These are phyloP conservation scores for Mastomys natalensis DNA, from an alignment of 2,113 vertebrate genomes.

Conservation along the genomic window DNA sequence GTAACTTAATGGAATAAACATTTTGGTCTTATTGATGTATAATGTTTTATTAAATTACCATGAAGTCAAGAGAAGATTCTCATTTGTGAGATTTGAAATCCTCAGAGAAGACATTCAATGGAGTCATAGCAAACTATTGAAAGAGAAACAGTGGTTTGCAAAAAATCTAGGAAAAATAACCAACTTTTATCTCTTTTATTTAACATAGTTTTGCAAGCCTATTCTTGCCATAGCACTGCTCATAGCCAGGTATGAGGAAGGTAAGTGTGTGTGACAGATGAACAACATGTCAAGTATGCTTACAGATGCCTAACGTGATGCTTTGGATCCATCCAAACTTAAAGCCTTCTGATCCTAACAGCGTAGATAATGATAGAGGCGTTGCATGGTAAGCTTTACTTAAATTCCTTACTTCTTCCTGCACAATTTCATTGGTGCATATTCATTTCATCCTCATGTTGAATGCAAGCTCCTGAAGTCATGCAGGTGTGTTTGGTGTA, in stretches of 20 bases:
- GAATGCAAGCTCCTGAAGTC: not conserved
- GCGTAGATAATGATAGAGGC: not conserved
- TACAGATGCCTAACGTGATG: not conserved
- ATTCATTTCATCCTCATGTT: not conserved
- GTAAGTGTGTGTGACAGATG: not conserved
- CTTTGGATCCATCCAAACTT: not conserved
- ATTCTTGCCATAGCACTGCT: not conserved
- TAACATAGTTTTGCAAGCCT: not conserved
- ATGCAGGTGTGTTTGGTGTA: not conserved
- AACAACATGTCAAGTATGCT: too few species aligned
- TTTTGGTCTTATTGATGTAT: not conserved
- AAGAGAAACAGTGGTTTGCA: not conserved
- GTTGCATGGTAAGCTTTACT: not conserved
- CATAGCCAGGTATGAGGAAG: not conserved
- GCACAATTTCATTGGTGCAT: not conserved
- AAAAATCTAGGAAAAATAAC: not conserved
- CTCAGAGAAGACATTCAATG: too few species aligned
- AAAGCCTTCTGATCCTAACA: not conserved
- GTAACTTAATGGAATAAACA: not conserved
- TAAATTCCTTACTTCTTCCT: not conserved
- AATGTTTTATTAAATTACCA: not conserved
- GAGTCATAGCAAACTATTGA: not conserved
- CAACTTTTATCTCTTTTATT: not conserved
- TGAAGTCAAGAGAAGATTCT: too few species aligned
- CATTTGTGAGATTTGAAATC: not conserved